Evolutionary conservation across 2,113 vertebrate species (phyloP).

Genomic region (Onychostruthus taczanowskii): DNA sequence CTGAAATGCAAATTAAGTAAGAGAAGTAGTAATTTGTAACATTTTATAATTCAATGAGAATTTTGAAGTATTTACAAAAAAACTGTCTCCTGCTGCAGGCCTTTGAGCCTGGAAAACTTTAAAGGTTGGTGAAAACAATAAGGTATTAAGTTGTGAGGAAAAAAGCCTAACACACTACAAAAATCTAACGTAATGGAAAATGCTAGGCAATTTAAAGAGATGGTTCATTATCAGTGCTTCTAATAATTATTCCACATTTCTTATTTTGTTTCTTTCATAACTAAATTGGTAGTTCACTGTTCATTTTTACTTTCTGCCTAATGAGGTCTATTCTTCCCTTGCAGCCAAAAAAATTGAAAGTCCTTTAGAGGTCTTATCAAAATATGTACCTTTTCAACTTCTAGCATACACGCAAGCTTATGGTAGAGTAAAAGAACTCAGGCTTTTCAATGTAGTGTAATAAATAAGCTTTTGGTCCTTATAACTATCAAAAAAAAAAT

Average conservation of each 20-base stretch:
- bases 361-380: neutral
- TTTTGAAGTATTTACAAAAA: neutral
- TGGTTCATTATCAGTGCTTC: neutral
- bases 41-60: neutral
- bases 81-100: neutral
- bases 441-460: neutral
- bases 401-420: neutral
- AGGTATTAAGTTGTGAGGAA: neutral
- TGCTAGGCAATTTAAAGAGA: neutral
- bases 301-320: neutral
- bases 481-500: neutral
- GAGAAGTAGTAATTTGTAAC: neutral
- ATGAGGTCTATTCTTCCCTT: neutral
- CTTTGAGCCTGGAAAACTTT: neutral
- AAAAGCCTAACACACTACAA: neutral
- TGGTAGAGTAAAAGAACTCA: neutral
- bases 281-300: neutral
- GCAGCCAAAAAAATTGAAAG: neutral
- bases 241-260: neutral
- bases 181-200: neutral
- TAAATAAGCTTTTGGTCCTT: neutral
- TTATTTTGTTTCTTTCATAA: conserved; percentile 4
- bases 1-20: neutral
- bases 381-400: neutral
- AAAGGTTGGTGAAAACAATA: neutral